These are phyloP conservation scores for Clistopyga incitator DNA, from an alignment of 2,888 invertebrate species.

Conservation along the genomic window DNA sequence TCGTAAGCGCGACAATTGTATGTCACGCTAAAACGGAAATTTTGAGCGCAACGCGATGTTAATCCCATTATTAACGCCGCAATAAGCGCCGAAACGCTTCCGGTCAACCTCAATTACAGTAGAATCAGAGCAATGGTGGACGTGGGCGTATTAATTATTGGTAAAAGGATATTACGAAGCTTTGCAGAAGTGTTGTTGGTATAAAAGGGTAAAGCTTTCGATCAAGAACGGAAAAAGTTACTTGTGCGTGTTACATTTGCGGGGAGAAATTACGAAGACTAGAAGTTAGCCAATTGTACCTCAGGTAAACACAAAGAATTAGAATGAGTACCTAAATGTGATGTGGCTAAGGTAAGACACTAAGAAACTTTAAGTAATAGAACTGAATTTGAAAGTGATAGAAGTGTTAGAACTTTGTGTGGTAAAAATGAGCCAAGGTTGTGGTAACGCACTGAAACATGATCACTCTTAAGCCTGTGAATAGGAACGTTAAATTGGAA, in stretches of 20 bases:
- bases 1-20: too few species aligned
- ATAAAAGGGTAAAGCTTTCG: neutral
- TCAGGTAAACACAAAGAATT: too few species aligned
- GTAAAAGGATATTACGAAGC: neutral
- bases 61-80: conserved; percentile 11
- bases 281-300: neutral
- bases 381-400: too few species aligned
- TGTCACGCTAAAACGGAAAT: neutral
- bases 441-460: too few species aligned
- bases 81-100: neutral
- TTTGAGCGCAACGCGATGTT: neutral
- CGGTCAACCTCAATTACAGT: conserved; percentile 3
- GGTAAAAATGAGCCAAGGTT: too few species aligned
- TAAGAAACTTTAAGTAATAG: too few species aligned
- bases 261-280: neutral
- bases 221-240: neutral
- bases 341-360: too few species aligned
- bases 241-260: neutral
- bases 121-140: neutral
- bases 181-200: neutral
- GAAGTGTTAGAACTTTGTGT: too few species aligned
- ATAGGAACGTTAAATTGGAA: too few species aligned
- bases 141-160: neutral
- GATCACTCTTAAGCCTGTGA: too few species aligned
- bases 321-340: too few species aligned